Percentiles rank a stretch among this genome's conserved stretches.
These are phyloP conservation scores for Micrastur ruficollis DNA, from an alignment of 2,797 vertebrate genomes.

Conservation along the genomic window DNA sequence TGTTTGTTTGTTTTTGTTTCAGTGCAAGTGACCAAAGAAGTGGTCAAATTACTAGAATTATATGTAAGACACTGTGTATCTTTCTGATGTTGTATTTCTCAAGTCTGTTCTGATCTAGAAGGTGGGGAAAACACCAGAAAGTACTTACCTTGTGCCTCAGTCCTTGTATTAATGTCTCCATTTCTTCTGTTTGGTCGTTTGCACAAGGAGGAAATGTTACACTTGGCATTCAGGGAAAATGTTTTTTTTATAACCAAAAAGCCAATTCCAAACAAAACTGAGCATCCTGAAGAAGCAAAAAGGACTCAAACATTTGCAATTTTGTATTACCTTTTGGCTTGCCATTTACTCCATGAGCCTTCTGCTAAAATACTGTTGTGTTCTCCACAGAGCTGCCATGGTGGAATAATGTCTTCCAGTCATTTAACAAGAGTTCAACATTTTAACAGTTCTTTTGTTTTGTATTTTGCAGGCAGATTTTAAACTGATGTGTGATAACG, in stretches of 20 bases:
- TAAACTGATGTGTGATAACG: conserved; percentile 99
- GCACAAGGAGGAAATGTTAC: background rate
- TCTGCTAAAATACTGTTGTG: background rate
- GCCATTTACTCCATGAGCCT: background rate
- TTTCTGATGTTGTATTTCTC: background rate
- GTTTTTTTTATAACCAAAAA: background rate
- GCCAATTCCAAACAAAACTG: background rate
- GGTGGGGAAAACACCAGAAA: background rate
- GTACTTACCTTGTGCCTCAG: background rate
- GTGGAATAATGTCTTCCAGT: background rate
- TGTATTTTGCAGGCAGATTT: conserved; percentile 88
- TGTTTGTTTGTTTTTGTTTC: background rate
- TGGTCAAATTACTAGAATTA: background rate
- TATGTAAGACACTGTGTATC: background rate
- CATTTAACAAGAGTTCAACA: background rate
- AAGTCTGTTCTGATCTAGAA: background rate
- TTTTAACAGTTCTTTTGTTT: background rate
- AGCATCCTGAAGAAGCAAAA: background rate
- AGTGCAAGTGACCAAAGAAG: background rate
- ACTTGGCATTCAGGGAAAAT: background rate
- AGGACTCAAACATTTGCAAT: background rate
- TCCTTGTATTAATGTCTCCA: background rate
- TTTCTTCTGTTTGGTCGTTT: background rate
- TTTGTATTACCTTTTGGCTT: background rate
- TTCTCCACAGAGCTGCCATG: background rate